Percentiles rank a stretch among this genome's conserved stretches.
Conservation (phyloP, 2,113 vertebrate species). For the Porphyrio hochstetteri region DNA sequence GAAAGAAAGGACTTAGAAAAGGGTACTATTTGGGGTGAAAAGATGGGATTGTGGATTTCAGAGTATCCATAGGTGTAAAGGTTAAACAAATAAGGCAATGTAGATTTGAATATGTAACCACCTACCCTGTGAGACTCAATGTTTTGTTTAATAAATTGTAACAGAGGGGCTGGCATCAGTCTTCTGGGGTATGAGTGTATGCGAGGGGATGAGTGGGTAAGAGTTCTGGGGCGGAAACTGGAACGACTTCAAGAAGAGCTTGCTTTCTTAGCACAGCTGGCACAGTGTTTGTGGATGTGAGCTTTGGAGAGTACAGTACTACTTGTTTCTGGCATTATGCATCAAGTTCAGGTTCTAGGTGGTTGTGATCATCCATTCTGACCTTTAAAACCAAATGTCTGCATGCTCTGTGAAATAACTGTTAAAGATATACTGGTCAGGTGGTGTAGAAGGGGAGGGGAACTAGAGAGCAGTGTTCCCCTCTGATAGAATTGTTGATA, state of each 20-base stretch:
- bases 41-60: background rate
- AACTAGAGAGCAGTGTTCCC: background rate
- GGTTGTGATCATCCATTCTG: background rate
- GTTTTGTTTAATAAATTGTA: background rate
- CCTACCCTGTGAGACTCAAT: fast-evolving
- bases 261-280: background rate
- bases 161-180: background rate
- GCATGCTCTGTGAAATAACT: background rate
- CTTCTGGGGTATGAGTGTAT: background rate
- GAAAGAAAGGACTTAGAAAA: background rate
- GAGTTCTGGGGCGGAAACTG: background rate
- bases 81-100: background rate
- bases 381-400: background rate
- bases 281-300: background rate
- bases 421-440: background rate
- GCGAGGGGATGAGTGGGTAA: background rate
- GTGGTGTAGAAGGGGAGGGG: background rate
- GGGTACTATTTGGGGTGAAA: background rate
- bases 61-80: background rate
- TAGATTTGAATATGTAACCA: background rate
- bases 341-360: background rate
- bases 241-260: background rate
- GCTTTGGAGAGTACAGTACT: background rate
- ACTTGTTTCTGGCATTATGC: background rate
- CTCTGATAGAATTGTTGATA: background rate